These are phyloP conservation scores for Chymomyza procnemis DNA, from an alignment of 2,888 invertebrate genomes.

Conservation along the genomic window DNA sequence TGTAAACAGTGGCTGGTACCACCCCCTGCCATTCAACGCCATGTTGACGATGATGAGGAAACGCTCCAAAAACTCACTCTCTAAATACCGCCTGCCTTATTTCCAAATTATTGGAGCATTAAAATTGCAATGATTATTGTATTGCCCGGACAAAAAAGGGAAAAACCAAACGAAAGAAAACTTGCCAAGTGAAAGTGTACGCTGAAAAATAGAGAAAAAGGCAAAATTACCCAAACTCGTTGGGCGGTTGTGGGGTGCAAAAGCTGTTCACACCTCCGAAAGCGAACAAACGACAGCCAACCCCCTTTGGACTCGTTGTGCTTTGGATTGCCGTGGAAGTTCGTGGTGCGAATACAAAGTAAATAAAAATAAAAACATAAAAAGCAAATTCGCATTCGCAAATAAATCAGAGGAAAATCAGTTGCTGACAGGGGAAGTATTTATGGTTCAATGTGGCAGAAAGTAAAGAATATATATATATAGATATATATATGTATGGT, in stretches of 20 bases:
- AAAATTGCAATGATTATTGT: conserved; percentile 72
- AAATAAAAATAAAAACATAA: conserved; percentile 71
- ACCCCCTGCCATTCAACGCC: background rate
- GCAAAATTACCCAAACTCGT: conserved; percentile 38
- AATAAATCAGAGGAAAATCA: conserved; percentile 73
- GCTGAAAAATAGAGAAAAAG: conserved; percentile 45
- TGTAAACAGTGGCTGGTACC: conserved; percentile 16
- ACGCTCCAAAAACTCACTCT: conserved; percentile 49
- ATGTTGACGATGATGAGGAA: conserved; percentile 4
- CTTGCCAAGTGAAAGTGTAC: conserved; percentile 64
- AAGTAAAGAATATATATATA: background rate
- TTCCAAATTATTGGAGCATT: conserved; percentile 70
- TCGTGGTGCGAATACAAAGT: conserved; percentile 72
- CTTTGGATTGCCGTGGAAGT: conserved; percentile 25
- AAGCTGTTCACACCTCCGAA: conserved; percentile 62
- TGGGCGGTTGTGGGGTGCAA: conserved; percentile 32
- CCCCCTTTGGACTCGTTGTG: conserved; percentile 26
- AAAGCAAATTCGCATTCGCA: conserved; percentile 73
- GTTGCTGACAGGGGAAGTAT: conserved; percentile 73
- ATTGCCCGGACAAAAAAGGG: conserved; percentile 40
- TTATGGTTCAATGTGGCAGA: conserved; percentile 59
- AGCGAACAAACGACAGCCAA: conserved; percentile 7
- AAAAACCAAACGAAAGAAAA: conserved; percentile 20
- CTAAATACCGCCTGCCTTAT: conserved; percentile 41
- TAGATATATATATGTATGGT: too few species aligned